A percentile compares a stretch with the other conserved stretches of the same genome.
Conservation (phyloP, 1,140 invertebrate species). For the Musca vetustissima region DNA sequence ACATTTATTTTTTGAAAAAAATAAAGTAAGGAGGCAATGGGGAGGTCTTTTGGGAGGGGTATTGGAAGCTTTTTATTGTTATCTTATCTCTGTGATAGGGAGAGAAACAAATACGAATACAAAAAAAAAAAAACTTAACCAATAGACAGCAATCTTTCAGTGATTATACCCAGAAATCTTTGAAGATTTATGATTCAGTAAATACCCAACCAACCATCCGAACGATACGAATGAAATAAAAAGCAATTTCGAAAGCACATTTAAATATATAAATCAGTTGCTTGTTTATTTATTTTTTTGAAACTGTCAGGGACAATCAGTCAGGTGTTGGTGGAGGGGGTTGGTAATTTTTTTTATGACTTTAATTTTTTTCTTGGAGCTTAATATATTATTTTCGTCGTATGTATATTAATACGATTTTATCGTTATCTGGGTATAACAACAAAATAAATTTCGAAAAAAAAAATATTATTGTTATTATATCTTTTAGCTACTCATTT, state of each 20-base stretch:
- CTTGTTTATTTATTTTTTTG: slow-evolving; percentile 12
- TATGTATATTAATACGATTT: no score
- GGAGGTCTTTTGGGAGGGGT: background rate
- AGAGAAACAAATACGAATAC: background rate
- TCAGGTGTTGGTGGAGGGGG: no score
- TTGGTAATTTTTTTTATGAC: slow-evolving; percentile 14
- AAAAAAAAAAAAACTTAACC: background rate
- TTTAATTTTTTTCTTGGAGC: slow-evolving; percentile 10
- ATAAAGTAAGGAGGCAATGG: background rate
- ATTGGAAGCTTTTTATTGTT: background rate
- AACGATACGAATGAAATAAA: no score
- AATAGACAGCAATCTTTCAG: slow-evolving; percentile 21
- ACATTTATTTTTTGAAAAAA: background rate
- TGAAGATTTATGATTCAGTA: slow-evolving; percentile 20
- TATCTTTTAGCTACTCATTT: slow-evolving; percentile 16
- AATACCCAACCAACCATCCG: background rate
- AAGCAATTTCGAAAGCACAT: slow-evolving; percentile 9
- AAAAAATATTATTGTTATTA: background rate
- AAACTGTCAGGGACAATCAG: no score
- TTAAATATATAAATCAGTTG: background rate
- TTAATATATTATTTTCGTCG: background rate
- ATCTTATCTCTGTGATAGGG: background rate
- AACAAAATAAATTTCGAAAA: no score
- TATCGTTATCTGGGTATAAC: no score
- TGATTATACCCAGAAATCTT: slow-evolving; percentile 18